These are phyloP conservation scores for Plagiodera versicolora DNA, from an alignment of 2,888 invertebrate genomes.

Conservation along the genomic window DNA sequence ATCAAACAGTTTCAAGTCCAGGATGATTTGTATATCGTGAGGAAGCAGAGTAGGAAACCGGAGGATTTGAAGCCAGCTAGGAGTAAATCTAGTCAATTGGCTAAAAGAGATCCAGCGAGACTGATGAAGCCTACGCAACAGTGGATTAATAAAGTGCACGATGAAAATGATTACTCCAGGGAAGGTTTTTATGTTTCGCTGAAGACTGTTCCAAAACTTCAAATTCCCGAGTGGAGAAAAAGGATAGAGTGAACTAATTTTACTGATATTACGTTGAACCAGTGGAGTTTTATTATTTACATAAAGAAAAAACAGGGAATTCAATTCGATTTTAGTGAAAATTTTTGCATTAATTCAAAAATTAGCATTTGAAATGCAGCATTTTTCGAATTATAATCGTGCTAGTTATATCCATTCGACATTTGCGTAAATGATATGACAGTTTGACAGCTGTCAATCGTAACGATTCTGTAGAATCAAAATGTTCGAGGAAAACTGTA, in stretches of 20 bases:
- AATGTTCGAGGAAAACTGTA: too few species aligned
- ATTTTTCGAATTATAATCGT: too few species aligned
- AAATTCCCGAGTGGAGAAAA: slow-evolving; percentile 26
- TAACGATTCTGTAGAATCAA: too few species aligned
- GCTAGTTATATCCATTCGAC: too few species aligned
- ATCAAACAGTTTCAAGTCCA: slow-evolving; percentile 50
- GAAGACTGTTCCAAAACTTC: slow-evolving; percentile 17
- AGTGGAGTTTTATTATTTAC: too few species aligned
- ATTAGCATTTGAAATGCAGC: too few species aligned
- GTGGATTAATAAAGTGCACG: slow-evolving; percentile 45
- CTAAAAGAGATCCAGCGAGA: slow-evolving; percentile 45
- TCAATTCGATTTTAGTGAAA: too few species aligned
- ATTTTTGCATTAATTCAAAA: too few species aligned
- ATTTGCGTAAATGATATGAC: too few species aligned
- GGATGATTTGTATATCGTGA: slow-evolving; percentile 46
- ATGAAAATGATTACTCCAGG: slow-evolving; percentile 22
- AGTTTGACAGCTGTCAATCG: too few species aligned
- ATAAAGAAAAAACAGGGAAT: too few species aligned
- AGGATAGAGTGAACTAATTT: not conserved
- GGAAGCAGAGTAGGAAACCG: slow-evolving; percentile 29
- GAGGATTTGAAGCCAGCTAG: slow-evolving; percentile 27
- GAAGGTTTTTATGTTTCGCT: slow-evolving; percentile 13
- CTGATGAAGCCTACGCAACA: slow-evolving; percentile 50
- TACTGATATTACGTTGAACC: not conserved
- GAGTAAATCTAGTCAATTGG: slow-evolving; percentile 36